Conservation (phyloP, 2,888 invertebrate genomes). For the Acanthopleura granulata region DNA sequence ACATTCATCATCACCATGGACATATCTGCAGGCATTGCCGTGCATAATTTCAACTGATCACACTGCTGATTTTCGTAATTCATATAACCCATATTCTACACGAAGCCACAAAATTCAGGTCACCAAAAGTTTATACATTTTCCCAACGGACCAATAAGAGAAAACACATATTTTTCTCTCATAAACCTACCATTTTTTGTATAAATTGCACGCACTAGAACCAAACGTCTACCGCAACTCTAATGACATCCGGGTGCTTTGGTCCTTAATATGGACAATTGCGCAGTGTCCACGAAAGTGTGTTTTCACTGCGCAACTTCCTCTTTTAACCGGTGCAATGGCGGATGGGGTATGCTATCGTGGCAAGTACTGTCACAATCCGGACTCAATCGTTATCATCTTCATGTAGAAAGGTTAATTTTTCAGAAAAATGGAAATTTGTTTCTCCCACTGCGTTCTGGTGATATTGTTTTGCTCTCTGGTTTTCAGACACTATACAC, state of each 20-base stretch:
- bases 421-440: not conserved
- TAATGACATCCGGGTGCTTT: conserved; percentile 13
- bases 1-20: no score
- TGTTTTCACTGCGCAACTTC: conserved; percentile 37
- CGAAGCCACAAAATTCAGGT: no score
- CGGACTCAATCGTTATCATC: not conserved
- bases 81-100: no score
- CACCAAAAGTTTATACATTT: no score
- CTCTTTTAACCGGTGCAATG: conserved; percentile 69
- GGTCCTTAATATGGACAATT: conserved; percentile 18
- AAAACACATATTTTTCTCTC: not conserved
- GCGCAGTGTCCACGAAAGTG: conserved; percentile 3
- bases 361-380: not conserved
- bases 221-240: not conserved
- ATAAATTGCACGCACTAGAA: not conserved
- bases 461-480: conserved; percentile 19
- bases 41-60: no score
- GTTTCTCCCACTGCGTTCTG: not conserved
- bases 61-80: no score
- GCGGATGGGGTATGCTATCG: conserved; percentile 72
- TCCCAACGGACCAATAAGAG: no score
- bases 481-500: conserved; percentile 91
- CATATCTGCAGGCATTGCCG: no score
- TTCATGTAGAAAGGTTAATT: not conserved
- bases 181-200: conserved; percentile 10